Evolutionary conservation across 2,113 vertebrate species (phyloP), one percentile per base, ranked within the genome.

Genomic region (Riparia riparia): DNA sequence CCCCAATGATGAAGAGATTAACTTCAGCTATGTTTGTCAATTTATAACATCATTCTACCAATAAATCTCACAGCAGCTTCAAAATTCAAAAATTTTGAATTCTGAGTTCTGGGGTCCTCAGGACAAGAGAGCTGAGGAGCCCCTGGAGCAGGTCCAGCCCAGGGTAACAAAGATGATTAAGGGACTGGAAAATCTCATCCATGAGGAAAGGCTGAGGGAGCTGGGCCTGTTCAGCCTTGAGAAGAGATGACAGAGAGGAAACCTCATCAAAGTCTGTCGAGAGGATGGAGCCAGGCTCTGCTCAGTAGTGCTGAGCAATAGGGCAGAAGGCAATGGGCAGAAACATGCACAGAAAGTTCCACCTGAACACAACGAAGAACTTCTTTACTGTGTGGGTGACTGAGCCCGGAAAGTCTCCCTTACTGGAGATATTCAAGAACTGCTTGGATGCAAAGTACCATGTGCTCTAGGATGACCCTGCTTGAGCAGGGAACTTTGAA

Each of bases 101-200:
- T 37, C 15, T 74, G 53, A 60, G 12, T 57, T 88, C 58, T 65
- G 31, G 20, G 21, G 14, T 80, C 14, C 50, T 37, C 66, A 56
- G 25, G 15, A 37, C 57, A 31, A 31, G 25, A 28, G 26, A 9
- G 39, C 2, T 8, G 4, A 6, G 41, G 29, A 47, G 41, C n/a
- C 29, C 18, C 12, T 15, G 18, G 45, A 68, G 28, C 0, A 0
- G 19, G 34, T 42, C 29, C 85, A 21, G 49, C 25, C 1, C 0
- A 71, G 25, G 34, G 29, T 32, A 34, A 34, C n/a, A 41, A 25
- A 71, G 41, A 4, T 29, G 29, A 25, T 34, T 2, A 9, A 9
- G 29, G 34, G n/a, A 17, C 57, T 41, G 74, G 11, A 79, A 13
- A 20, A 42, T 10, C 28, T 66, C 51, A 10, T 4, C 2, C 24